Conservation (phyloP, 2,113 vertebrate genomes). For the Leuciscus idus region DNA sequence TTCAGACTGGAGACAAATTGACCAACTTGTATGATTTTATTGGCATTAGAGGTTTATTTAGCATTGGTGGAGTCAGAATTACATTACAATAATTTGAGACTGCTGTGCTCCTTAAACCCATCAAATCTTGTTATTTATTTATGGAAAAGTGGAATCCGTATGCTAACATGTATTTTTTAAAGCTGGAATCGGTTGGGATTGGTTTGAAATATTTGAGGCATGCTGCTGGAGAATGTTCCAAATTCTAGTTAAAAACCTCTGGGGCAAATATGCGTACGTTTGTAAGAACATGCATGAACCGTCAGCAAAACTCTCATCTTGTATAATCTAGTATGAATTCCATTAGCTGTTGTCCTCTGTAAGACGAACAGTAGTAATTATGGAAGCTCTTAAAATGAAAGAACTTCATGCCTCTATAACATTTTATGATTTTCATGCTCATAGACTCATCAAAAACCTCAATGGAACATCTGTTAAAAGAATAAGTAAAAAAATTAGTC, state of each 20-base stretch:
- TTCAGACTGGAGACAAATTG: neutral
- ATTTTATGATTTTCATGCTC: neutral
- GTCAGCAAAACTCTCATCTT: constrained; percentile 52
- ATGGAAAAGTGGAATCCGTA: neutral
- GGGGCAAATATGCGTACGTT: constrained; percentile 12
- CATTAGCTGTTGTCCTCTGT: neutral
- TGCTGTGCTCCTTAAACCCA: too few species aligned
- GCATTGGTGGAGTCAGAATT: neutral
- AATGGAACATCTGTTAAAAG: neutral
- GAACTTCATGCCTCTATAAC: neutral
- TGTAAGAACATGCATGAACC: constrained; percentile 38
- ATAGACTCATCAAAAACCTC: constrained; percentile 4
- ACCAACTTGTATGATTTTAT: neutral
- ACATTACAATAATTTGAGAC: neutral
- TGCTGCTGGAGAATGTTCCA: constrained; percentile 22
- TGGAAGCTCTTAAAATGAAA: constrained; percentile 12
- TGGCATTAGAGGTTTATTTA: neutral
- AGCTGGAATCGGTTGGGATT: constrained; percentile 11
- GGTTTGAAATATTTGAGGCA: constrained; percentile 5
- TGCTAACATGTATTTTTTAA: constrained; percentile 11
- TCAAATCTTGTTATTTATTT: neutral
- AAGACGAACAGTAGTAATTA: constrained; percentile 11
- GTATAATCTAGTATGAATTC: constrained; percentile 17
- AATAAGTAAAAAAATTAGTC: neutral
- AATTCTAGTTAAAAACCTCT: constrained; percentile 34